Evolutionary conservation across 2,113 vertebrate species (phyloP).

Genomic region (Sminthopsis crassicaudata): DNA sequence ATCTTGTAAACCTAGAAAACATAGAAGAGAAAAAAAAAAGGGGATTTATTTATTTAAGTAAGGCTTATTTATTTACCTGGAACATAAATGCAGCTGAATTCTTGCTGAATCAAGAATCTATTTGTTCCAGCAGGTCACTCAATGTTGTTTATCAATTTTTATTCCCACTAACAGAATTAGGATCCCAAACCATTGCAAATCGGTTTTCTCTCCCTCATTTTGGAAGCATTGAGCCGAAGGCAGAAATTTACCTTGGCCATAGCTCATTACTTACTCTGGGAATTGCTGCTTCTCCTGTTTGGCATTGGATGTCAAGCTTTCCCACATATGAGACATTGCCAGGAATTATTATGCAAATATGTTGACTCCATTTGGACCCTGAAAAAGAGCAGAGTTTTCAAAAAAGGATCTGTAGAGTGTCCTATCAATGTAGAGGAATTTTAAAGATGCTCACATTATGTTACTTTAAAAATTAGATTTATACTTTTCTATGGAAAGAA

Average conservation of each 20-base stretch:
- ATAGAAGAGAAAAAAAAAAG: conserved; percentile 53
- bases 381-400: neutral
- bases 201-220: conserved; percentile 70
- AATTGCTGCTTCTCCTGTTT: conserved; percentile 20
- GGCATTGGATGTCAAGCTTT: conserved; percentile 16
- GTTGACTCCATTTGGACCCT: neutral
- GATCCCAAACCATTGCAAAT: conserved; percentile 75
- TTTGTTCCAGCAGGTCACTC: conserved; percentile 73
- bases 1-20: conserved; percentile 50
- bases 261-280: conserved; percentile 34
- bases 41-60: conserved; percentile 72
- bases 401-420: neutral
- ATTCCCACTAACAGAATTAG: conserved; percentile 71
- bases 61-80: conserved; percentile 72
- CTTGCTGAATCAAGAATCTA: conserved; percentile 74
- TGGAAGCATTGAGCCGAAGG: conserved; percentile 52
- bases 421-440: neutral
- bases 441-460: neutral
- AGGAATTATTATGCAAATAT: conserved; percentile 1
- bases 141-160: conserved; percentile 75
- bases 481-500: too few relatives aligned
- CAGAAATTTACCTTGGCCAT: conserved; percentile 52
- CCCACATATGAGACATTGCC: neutral
- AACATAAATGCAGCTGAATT: conserved; percentile 73
- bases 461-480: too few relatives aligned